Evolutionary conservation across 2,113 vertebrate genomes (phyloP).

Genomic region (Tringa solitaria): DNA sequence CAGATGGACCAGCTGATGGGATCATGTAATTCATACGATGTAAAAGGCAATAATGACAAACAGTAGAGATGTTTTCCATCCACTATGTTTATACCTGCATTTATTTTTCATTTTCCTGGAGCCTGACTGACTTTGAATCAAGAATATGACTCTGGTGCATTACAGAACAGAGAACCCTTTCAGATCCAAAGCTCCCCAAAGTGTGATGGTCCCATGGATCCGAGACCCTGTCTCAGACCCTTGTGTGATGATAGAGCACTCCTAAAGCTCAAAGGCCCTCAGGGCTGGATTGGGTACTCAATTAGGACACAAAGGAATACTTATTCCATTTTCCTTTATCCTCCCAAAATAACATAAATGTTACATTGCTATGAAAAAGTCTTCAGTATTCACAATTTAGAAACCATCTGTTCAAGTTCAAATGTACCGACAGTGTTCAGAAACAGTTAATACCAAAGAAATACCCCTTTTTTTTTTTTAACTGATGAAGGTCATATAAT

Average conservation of each 20-base stretch:
- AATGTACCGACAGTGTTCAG: background rate
- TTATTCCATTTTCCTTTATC: background rate
- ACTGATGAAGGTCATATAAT: slow-evolving; percentile 7
- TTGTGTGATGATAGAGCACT: background rate
- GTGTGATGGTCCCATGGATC: background rate
- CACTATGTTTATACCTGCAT: background rate
- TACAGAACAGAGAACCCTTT: background rate
- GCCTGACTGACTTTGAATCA: background rate
- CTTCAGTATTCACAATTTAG: background rate
- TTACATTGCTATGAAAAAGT: background rate
- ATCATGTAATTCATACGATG: background rate
- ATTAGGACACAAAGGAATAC: background rate
- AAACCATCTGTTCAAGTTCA: background rate
- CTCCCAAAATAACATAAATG: background rate
- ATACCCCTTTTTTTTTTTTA: background rate
- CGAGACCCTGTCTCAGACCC: background rate
- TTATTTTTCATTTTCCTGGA: background rate
- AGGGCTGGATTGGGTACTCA: background rate
- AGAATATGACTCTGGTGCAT: background rate
- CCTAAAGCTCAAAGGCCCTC: background rate
- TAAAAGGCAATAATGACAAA: background rate
- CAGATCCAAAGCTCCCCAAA: background rate
- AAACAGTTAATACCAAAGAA: background rate
- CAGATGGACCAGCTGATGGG: background rate
- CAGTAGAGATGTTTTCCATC: background rate